Evolutionary conservation across 2,113 vertebrate genomes (phyloP), one percentile per base, ranked within the genome.

Genomic region (Progne subis): DNA sequence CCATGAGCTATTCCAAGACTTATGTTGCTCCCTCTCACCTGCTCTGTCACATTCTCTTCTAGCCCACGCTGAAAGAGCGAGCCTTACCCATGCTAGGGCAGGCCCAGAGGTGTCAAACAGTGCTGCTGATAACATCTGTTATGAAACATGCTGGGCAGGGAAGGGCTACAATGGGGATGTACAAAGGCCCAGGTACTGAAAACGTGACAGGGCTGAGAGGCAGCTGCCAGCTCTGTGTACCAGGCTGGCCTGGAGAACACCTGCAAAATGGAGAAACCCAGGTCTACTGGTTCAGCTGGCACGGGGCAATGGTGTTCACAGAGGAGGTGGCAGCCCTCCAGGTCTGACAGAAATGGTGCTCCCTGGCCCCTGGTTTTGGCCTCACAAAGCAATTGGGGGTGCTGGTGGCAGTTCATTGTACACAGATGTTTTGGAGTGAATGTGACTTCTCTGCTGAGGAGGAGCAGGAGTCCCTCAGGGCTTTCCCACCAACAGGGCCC

Each of bases 301-400:
- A 0, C 1, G 4, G 31, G 12, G 23, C 1, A 2, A 32, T 39
- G 32, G 18, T n/a, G 8, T 69, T 46, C 39, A n/a, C 6, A 11
- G 39, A 37, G 28, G n/a, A 78, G 26, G 32, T 77, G 53, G 21
- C 61, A 77, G 21, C 6, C 21, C 14, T 32, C 26, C 64, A 39
- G 32, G 6, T 32, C 46, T 32, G 31, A 52, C 7, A 46, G 21
- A 44, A 77, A 18, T 28, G 32, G 47, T 46, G 46, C 39, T n/a
- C 17, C 20, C 53, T 43, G 44, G 13, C 6, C 20, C 13, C 26
- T 31, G 21, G 18, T 31, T 50, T 85, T 52, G 25, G 59, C 31
- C 21, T 59, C 7, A 44, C 39, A 61, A 60, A 60, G 32, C 32
- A 46, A 4, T 18, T 24, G 21, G 21, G 18, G 18, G 8, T 46